These are phyloP conservation scores for Ophonus ardosiacus DNA, from an alignment of 2,888 invertebrate species.

Conservation along the genomic window DNA sequence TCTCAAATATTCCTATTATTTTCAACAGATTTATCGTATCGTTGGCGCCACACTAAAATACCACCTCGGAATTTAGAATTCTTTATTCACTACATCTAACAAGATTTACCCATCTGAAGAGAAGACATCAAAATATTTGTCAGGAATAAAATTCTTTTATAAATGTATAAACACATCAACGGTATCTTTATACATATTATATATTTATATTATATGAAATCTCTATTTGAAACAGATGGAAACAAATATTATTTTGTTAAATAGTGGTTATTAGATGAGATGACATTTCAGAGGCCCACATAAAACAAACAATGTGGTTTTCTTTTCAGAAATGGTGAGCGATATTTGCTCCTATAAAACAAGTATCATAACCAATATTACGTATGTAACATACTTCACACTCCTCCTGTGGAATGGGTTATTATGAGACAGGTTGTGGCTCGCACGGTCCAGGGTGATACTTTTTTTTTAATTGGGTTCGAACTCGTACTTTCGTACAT, in stretches of 20 bases:
- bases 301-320: too few species aligned
- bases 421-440: too few species aligned
- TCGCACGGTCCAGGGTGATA: too few species aligned
- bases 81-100: constrained; percentile 39
- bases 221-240: background rate
- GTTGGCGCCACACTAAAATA: constrained; percentile 59
- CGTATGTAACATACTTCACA: too few species aligned
- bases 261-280: background rate
- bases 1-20: constrained; percentile 62
- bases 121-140: constrained; percentile 14
- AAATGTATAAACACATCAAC: background rate
- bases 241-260: background rate
- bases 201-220: background rate
- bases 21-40: constrained; percentile 57
- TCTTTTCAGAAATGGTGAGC: too few species aligned
- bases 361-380: too few species aligned
- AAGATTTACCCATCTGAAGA: constrained; percentile 7
- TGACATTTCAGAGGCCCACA: background rate
- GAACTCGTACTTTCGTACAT: too few species aligned
- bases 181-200: background rate
- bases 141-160: background rate
- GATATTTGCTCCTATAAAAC: too few species aligned
- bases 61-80: constrained; percentile 52
- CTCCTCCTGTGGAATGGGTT: too few species aligned
- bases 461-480: too few species aligned